These are phyloP conservation scores for Phalanger gymnotis DNA, from an alignment of 2,797 vertebrate genomes.

Conservation along the genomic window DNA sequence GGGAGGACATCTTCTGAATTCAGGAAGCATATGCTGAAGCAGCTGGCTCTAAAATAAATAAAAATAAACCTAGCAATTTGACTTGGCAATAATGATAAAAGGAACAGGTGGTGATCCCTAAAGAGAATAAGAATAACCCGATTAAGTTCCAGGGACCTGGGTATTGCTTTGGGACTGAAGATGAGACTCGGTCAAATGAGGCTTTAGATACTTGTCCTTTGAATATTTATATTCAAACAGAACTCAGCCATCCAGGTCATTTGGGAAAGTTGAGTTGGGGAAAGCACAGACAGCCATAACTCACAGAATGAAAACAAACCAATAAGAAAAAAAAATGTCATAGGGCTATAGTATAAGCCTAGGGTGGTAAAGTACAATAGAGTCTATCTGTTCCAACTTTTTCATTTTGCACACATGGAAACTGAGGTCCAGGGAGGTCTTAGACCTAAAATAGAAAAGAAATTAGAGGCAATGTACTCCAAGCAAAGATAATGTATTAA, in stretches of 20 bases:
- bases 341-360: background rate
- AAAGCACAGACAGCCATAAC: background rate
- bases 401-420: background rate
- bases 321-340: background rate
- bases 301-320: background rate
- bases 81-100: background rate
- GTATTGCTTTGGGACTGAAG: background rate
- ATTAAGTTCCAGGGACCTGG: conserved; percentile 2
- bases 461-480: too few species aligned
- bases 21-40: background rate
- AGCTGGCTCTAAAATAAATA: conserved; percentile 20
- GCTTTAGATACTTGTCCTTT: background rate
- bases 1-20: background rate
- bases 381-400: background rate
- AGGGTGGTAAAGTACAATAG: background rate
- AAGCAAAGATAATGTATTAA: too few species aligned
- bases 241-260: background rate
- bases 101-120: background rate
- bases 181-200: background rate
- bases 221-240: conserved; percentile 13
- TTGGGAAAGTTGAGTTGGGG: background rate
- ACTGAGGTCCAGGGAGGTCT: background rate
- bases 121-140: conserved; percentile 6
- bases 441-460: too few species aligned
- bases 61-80: background rate